Evolutionary conservation across 2,113 vertebrate genomes (phyloP).

Genomic region (Platanista minor): DNA sequence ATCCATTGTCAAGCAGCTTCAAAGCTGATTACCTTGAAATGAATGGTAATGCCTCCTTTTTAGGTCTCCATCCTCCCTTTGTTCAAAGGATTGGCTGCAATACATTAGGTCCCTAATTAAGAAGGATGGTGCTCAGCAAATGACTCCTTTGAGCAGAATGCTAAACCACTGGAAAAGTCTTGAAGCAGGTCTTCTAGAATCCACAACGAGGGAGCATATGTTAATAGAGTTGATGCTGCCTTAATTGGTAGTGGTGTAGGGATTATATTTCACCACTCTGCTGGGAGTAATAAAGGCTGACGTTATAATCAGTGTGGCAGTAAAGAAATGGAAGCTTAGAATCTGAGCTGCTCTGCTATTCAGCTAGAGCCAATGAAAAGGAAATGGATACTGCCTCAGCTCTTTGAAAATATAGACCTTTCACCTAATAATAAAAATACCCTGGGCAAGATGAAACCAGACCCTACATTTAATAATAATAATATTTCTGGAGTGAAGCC

Average conservation of each 20-base stretch:
- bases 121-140: slow-evolving; percentile 4
- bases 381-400: not conserved
- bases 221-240: not conserved
- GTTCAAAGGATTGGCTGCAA: not conserved
- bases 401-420: not conserved
- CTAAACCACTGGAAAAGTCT: not conserved
- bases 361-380: not conserved
- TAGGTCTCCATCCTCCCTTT: slow-evolving; percentile 20
- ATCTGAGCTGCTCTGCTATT: not conserved
- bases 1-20: slow-evolving; percentile 28
- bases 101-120: not conserved
- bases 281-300: slow-evolving; percentile 25
- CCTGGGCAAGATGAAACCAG: not conserved
- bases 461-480: not conserved
- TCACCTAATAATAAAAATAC: not conserved
- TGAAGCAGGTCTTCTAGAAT: not conserved
- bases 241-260: slow-evolving; percentile 3
- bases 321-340: slow-evolving; percentile 7
- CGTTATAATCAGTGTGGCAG: not conserved
- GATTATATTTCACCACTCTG: slow-evolving; percentile 8
- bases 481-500: not conserved
- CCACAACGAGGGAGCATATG: not conserved
- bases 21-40: not conserved
- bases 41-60: not conserved
- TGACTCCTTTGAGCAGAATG: slow-evolving; percentile 38